Conservation (phyloP, 2,888 invertebrate species). For the Pandemis heparana region DNA sequence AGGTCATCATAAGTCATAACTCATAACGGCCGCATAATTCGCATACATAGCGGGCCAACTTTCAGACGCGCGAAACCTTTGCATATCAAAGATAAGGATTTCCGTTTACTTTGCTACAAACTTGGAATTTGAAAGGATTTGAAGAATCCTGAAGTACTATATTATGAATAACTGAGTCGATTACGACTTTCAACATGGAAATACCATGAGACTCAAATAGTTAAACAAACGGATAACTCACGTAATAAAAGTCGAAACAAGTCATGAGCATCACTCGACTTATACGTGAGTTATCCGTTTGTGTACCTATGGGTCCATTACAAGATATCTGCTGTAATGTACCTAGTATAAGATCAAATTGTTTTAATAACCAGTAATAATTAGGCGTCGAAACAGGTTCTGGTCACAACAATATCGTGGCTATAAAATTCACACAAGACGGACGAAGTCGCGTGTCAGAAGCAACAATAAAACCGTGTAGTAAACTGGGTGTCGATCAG, state of each 20-base stretch:
- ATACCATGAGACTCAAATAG: no score
- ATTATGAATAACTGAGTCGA: background rate
- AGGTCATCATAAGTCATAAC: slow-evolving; percentile 3
- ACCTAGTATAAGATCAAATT: background rate
- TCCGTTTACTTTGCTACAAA: slow-evolving; percentile 26
- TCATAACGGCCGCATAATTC: background rate
- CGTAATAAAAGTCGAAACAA: no score
- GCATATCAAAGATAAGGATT: slow-evolving; percentile 19
- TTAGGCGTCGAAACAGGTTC: background rate
- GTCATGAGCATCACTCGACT: no score
- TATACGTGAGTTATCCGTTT: no score
- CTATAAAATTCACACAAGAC: slow-evolving; percentile 5
- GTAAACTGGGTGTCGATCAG: slow-evolving; percentile 38
- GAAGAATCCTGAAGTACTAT: slow-evolving; percentile 17
- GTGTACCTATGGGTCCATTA: no score
- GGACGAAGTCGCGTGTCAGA: slow-evolving; percentile 14
- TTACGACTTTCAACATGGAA: no score
- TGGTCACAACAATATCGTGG: background rate
- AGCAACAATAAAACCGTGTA: slow-evolving; percentile 28
- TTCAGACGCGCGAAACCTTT: slow-evolving; percentile 4
- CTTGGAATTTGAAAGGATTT: slow-evolving; percentile 24
- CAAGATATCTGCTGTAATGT: no score
- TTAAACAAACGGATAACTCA: background rate
- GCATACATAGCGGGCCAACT: background rate
- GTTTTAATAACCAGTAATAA: background rate